Percentiles rank a stretch among this genome's conserved stretches.
phyloP scores from a whole-genome alignment of 2,113 vertebrate genomes.

The Nettapus auritus region DNA sequence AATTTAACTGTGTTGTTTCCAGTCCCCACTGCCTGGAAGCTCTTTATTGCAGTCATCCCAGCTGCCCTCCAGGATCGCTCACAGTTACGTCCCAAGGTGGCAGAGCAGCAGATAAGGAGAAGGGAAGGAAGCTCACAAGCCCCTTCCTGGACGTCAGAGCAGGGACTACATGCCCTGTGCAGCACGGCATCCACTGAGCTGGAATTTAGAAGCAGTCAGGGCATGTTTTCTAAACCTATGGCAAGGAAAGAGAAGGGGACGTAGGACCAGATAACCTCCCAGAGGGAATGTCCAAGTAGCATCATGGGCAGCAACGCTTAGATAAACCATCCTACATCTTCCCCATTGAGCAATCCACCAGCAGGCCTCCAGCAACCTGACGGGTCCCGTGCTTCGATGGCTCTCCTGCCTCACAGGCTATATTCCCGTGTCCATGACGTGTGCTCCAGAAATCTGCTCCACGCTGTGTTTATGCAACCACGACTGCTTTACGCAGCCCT shows the following conservation, averaged over 20 bases:
- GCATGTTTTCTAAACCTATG: background rate
- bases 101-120: background rate
- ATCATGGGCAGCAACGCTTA: background rate
- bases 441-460: background rate
- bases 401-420: background rate
- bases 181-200: background rate
- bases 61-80: background rate
- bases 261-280: background rate
- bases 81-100: background rate
- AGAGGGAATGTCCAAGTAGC: background rate
- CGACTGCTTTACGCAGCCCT: background rate
- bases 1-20: background rate
- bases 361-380: background rate
- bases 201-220: background rate
- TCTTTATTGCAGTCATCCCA: background rate
- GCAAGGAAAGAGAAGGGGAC: background rate
- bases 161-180: background rate
- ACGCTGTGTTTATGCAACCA: background rate
- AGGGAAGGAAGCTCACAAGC: background rate
- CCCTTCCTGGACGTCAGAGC: background rate
- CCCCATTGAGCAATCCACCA: background rate
- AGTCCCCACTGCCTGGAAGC: background rate
- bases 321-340: background rate
- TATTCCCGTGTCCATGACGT: rapidly evolving
- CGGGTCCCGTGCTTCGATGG: background rate